Base-by-base conservation (phyloP, 2,888 invertebrate genomes). In the Ophraella communa region DNA sequence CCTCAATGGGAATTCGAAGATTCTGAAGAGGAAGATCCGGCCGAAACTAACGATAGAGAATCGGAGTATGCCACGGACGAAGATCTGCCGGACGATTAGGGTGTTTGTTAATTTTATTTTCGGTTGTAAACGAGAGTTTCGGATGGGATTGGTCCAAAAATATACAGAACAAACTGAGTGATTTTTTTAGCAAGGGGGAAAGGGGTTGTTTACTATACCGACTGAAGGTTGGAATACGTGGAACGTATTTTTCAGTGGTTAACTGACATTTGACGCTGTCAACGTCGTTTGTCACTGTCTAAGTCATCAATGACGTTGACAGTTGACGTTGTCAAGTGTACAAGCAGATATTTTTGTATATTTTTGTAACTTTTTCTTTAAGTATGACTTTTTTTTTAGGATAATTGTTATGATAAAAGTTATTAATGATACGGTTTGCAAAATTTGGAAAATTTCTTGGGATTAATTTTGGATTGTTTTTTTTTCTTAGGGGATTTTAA, bases 1-100 rank as follows among this genome's bases (percentile, higher is more conserved):
- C 96, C 96, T n/a, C 97, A 97, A 84, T 98, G 98, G 97, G 95
- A 97, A 78, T 92, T 96, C 78, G 93, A 94, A 71, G 95, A 96
- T 78, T 95, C 96, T 53, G 96, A 97, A 79, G 91, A 92, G 64
- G 87, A 87, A 73, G 77, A 86, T 83, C 72, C 85, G 81, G 75
- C 85, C 78, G 78, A 88, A 73, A 86, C 87, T 53, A 87, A 88
- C 71, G 85, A 87, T 69, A 87, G 86, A 64, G 88, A 88, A 75
- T 89, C 89, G 66, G 89, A 90, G 77, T 88, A 88, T 76, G 87
- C 89, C 30, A 88, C 89, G 23, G 89, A 89, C 75, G 89, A 89
- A 76, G 89, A 89, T 77, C 83, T 87, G 71, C 87, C 87, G 73
- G 87, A 78, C 53, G 77, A 77, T 61, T 77, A 76, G 51, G 33